Conservation (phyloP, 2,113 vertebrate genomes). For the Carettochelys insculpta region DNA sequence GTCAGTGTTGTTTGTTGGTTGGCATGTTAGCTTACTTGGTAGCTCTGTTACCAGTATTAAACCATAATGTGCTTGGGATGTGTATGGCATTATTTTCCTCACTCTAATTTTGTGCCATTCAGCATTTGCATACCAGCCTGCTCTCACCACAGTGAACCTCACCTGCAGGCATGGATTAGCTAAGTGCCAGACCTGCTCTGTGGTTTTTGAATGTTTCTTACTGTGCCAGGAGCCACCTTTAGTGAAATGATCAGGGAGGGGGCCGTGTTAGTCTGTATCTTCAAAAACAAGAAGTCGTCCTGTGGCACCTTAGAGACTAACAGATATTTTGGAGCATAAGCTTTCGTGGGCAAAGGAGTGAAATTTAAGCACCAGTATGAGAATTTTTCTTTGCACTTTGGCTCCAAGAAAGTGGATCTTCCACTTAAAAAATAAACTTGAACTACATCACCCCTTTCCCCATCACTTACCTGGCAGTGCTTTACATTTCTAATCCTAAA, state of each 20-base stretch:
- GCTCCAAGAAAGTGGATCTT: neutral
- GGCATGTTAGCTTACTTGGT: neutral
- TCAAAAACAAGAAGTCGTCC: too few species aligned
- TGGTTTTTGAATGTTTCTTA: neutral
- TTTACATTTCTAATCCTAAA: neutral
- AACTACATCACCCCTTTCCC: neutral
- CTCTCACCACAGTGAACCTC: neutral
- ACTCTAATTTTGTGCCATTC: neutral
- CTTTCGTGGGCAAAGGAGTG: neutral
- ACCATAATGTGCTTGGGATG: neutral
- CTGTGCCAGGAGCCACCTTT: too few species aligned
- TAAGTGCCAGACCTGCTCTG: neutral
- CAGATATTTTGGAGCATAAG: too few species aligned
- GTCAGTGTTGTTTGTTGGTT: neutral
- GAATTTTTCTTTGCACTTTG: neutral
- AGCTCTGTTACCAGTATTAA: neutral
- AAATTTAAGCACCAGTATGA: rapidly evolving
- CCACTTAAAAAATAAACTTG: neutral
- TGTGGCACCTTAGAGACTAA: too few species aligned
- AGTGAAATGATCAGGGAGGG: too few species aligned
- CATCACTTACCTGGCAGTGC: neutral
- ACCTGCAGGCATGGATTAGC: neutral
- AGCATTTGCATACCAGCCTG: neutral
- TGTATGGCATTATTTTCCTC: neutral
- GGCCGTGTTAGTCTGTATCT: too few species aligned